Percentiles rank a stretch among this genome's conserved stretches.
These are phyloP conservation scores for Squalus acanthias DNA, from an alignment of 2,797 vertebrate genomes.

Conservation along the genomic window DNA sequence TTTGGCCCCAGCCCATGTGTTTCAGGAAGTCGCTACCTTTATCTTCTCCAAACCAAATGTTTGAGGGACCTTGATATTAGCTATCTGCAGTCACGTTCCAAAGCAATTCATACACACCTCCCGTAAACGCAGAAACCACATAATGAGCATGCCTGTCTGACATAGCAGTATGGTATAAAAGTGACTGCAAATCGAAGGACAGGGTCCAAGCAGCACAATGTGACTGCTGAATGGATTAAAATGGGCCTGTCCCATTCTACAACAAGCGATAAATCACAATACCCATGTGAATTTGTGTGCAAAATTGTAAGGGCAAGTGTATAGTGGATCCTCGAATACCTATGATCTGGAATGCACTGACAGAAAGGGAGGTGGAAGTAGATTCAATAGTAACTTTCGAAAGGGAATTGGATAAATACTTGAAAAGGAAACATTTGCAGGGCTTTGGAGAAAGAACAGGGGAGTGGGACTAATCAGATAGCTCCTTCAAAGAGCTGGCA, in stretches of 20 bases:
- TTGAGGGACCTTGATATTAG: not conserved
- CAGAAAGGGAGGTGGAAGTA: not conserved
- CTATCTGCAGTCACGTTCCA: not conserved
- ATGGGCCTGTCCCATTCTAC: not conserved
- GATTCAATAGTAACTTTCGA: not conserved
- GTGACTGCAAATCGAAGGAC: not conserved
- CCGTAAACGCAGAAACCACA: not conserved
- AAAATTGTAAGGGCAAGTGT: not conserved
- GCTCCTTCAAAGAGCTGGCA: not conserved
- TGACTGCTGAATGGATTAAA: not conserved
- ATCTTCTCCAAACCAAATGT: not conserved
- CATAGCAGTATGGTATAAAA: not conserved
- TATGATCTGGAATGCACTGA: not conserved
- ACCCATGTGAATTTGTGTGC: not conserved
- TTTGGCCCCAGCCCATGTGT: not conserved
- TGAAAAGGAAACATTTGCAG: not conserved
- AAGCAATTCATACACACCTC: not conserved
- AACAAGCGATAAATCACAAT: not conserved
- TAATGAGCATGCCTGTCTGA: not conserved
- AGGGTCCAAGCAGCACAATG: not conserved
- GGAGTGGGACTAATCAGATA: not conserved
- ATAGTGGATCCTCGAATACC: not conserved
- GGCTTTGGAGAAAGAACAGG: not conserved
- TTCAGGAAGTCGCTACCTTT: not conserved
- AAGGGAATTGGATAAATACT: not conserved